A percentile compares a stretch with the other conserved stretches of the same genome.
Conservation (phyloP, 1,140 invertebrate genomes). For the Bombus difficillimus region DNA sequence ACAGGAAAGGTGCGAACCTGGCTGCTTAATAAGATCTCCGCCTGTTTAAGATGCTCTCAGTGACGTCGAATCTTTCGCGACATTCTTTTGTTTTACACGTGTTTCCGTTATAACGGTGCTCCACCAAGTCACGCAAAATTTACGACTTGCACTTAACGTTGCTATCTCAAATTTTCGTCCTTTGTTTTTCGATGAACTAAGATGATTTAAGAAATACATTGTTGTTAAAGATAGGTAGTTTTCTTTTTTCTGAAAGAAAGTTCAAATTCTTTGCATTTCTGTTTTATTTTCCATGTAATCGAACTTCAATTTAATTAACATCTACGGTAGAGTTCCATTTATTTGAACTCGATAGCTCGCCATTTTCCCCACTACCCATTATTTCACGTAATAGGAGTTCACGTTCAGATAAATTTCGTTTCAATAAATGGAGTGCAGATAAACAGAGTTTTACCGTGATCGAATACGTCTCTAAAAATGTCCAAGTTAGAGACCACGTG, state of each 20-base stretch:
- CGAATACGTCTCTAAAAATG: no score
- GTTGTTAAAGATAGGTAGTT: no score
- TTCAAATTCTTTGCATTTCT: background rate
- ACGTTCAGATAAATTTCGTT: no score
- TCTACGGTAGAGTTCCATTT: no score
- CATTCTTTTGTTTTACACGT: conserved; percentile 4
- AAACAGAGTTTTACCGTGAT: no score
- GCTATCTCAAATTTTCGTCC: background rate
- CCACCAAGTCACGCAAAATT: background rate
- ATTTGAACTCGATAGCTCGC: no score
- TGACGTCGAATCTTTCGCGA: conserved; percentile 34
- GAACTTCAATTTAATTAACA: background rate
- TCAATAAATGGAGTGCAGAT: no score
- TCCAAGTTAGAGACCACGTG: no score
- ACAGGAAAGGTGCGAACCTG: conserved; percentile 73
- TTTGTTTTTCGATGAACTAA: background rate
- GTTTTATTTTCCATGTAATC: background rate
- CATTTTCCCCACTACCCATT: no score
- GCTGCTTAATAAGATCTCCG: conserved; percentile 72
- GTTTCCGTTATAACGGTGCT: conserved; percentile 52
- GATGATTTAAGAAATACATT: background rate
- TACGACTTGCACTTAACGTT: background rate
- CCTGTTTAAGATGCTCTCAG: conserved; percentile 66
- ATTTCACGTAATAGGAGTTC: no score
- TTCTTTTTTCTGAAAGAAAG: no score